Percentiles rank a stretch among this genome's conserved stretches.
Evolutionary conservation across 2,888 invertebrate genomes (phyloP).

Genomic region (Tubulanus polymorphus): DNA sequence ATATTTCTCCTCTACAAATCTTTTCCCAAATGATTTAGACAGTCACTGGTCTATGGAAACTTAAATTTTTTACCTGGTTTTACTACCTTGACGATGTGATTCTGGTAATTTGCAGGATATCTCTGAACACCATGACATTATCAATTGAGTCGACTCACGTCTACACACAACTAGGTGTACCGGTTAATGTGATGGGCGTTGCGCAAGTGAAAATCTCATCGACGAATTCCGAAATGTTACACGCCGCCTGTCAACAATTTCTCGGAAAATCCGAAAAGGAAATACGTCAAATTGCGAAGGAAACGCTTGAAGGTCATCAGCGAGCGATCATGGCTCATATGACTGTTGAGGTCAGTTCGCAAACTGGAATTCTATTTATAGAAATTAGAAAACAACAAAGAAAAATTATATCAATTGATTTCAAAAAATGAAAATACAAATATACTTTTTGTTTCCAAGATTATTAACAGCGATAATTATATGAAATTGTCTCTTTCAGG

Average conservation of each 20-base stretch:
- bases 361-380: too few species aligned
- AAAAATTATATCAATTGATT: too few species aligned
- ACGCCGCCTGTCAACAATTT: slow-evolving; percentile 54
- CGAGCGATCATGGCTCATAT: slow-evolving; percentile 56
- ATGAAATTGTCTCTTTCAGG: too few species aligned
- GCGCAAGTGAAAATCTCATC: slow-evolving; percentile 67
- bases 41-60: too few species aligned
- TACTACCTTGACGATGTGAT: too few species aligned
- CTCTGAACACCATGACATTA: slow-evolving; percentile 93
- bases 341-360: slow-evolving; percentile 53
- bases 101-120: slow-evolving; percentile 65
- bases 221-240: slow-evolving; percentile 51
- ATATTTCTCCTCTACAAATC: too few species aligned
- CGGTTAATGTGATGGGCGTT: slow-evolving; percentile 93
- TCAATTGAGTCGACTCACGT: slow-evolving; percentile 93
- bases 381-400: too few species aligned
- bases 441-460: too few species aligned
- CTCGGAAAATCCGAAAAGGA: slow-evolving; percentile 51
- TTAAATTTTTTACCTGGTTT: too few species aligned
- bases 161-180: slow-evolving; percentile 92
- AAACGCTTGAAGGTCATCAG: slow-evolving; percentile 56
- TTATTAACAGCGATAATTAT: too few species aligned
- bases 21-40: too few species aligned
- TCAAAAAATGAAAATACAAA: too few species aligned
- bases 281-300: slow-evolving; percentile 50